These are phyloP conservation scores for Drosophila limbata DNA, from an alignment of 2,888 invertebrate genomes.

Conservation along the genomic window DNA sequence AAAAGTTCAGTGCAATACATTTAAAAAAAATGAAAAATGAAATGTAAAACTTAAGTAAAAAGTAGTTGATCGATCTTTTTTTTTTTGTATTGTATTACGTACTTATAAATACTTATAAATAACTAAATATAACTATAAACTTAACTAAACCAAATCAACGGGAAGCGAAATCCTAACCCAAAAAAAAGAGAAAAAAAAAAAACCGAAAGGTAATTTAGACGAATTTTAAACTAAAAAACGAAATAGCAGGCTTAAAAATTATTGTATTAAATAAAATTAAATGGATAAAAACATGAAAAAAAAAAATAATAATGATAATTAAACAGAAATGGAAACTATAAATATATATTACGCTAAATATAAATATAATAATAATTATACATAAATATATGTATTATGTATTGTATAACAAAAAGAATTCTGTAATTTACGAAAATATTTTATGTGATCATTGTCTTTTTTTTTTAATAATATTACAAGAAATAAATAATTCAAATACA, in stretches of 20 bases:
- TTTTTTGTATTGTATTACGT: constrained; percentile 77
- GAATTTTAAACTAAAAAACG: constrained; percentile 68
- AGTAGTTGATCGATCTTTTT: constrained; percentile 69
- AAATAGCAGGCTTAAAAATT: constrained; percentile 71
- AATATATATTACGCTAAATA: constrained; percentile 29
- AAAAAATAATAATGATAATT: constrained; percentile 31
- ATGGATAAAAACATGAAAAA: constrained; percentile 14
- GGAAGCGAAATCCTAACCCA: background rate
- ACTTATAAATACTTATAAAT: constrained; percentile 57
- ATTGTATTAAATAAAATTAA: constrained; percentile 60
- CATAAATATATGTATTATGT: constrained; percentile 65
- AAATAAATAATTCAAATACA: constrained; percentile 80
- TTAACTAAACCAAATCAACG: constrained; percentile 3
- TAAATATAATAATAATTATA: constrained; percentile 49
- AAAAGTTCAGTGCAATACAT: constrained; percentile 69
- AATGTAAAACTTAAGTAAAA: constrained; percentile 65
- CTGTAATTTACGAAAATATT: constrained; percentile 79
- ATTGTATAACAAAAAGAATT: constrained; percentile 75
- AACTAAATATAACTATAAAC: constrained; percentile 48
- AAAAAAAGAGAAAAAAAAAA: constrained; percentile 23
- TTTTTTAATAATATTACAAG: constrained; percentile 77
- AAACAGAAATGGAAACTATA: constrained; percentile 46
- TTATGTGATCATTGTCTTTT: constrained; percentile 81
- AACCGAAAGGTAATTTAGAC: constrained; percentile 73
- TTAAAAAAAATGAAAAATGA: constrained; percentile 33